phyloP scores from a whole-genome alignment of 2,797 vertebrate genomes.

The Ataeniobius toweri region DNA sequence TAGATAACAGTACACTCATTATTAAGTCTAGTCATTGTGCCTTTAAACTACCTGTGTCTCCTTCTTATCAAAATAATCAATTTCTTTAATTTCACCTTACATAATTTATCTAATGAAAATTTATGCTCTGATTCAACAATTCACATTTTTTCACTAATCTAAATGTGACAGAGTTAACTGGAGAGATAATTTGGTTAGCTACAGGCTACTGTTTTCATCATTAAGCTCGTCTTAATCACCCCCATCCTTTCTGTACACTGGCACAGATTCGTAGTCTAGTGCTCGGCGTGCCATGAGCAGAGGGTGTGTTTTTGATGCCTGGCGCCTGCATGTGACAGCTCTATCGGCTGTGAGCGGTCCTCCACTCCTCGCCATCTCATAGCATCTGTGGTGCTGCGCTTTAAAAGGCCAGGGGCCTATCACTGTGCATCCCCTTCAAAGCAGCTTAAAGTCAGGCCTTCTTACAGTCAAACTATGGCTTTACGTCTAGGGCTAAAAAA shows the following conservation, averaged over 20 bases:
- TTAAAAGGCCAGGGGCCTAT: slow-evolving; percentile 75
- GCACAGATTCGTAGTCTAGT: slow-evolving; percentile 59
- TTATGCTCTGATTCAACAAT: slow-evolving; percentile 63
- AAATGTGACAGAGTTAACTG: slow-evolving; percentile 66
- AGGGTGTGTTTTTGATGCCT: slow-evolving; percentile 65
- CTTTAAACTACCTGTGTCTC: slow-evolving; percentile 57
- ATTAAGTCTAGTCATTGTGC: slow-evolving; percentile 22
- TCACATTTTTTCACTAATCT: slow-evolving; percentile 55
- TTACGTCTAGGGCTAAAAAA: slow-evolving; percentile 25
- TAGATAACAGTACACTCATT: slow-evolving; percentile 23
- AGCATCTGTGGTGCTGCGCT: slow-evolving; percentile 70
- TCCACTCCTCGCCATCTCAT: slow-evolving; percentile 70
- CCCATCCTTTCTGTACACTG: slow-evolving; percentile 54
- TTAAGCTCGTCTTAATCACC: slow-evolving; percentile 66
- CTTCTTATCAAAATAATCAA: slow-evolving; percentile 57
- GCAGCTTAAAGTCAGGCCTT: slow-evolving; percentile 50
- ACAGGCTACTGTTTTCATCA: slow-evolving; percentile 73
- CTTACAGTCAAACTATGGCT: slow-evolving; percentile 50
- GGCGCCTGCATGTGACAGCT: slow-evolving; percentile 80
- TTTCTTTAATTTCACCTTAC: slow-evolving; percentile 53
- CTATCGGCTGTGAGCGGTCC: slow-evolving; percentile 57
- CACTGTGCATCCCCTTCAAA: slow-evolving; percentile 58
- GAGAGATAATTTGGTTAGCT: slow-evolving; percentile 68
- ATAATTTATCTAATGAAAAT: slow-evolving; percentile 65
- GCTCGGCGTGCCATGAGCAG: slow-evolving; percentile 65